Base-by-base conservation (phyloP, 2,797 vertebrate species). In the Sebastolobus altivelis region DNA sequence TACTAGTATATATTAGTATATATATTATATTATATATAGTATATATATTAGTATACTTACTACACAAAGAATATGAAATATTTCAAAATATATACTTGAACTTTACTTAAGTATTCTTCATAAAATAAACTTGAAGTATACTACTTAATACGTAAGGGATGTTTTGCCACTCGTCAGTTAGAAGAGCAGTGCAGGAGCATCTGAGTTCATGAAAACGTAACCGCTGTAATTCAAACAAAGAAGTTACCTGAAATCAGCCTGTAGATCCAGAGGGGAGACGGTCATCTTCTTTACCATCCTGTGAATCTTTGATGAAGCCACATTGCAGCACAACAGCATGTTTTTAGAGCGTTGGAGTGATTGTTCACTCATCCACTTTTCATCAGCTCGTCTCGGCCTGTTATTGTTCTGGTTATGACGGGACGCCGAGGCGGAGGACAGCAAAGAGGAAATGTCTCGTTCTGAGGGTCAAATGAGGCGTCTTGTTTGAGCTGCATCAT, bases 281-380 rank as follows among this genome's bases (percentile, higher is more conserved):
- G 49, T 35, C 59, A 5, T 79, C 77, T 37, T 61, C 25, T 29
- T 58, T 10, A 27, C 9, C 12, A 4, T 63, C 59, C 67, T 54
- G 62, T 73, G 75, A 79, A 72, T 84, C 58, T 84, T 75, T 75
- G 63, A 84, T 60, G 79, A 87, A 74, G 62, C 54, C 73, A 67
- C 71, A 72, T 9, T 70, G 72, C 38, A 61, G 12, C 72, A 73
- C 79, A 70, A 33, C 72, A 61, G 66, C 22, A 29, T 60, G 43
- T 65, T 82, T 68, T 9, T 46, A 37, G 49, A 29, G 22, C 12
- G 4, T n/a, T 33, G 55, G 18, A 63, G 18, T 40, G 33, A 66
- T 85, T 79, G 63, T 66, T 58, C 68, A 25, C 55, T 86, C 79
- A 81, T 56, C 38, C 62, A 86, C 63, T 81, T 71, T 83, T 75